phyloP scores from a whole-genome alignment of 2,113 vertebrate genomes.

The Cyanoramphus novaezelandiae region DNA sequence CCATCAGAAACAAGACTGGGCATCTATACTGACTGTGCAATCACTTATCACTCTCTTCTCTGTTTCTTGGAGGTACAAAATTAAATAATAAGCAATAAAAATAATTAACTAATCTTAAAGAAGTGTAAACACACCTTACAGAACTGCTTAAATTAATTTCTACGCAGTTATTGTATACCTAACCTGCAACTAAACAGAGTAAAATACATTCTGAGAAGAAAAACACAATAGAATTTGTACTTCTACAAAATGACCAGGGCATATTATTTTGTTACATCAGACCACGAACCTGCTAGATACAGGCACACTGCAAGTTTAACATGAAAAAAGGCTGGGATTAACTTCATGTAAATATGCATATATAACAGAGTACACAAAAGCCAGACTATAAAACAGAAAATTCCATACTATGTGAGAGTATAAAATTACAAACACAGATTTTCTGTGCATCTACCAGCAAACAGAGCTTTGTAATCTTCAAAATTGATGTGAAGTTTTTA shows the following conservation, averaged over 20 bases:
- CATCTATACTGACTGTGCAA: not conserved
- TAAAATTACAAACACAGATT: constrained; percentile 50
- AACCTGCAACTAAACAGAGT: not conserved
- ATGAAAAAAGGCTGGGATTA: not conserved
- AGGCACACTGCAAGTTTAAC: not conserved
- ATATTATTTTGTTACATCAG: constrained; percentile 21
- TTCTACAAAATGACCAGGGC: not conserved
- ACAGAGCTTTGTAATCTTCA: constrained; percentile 50
- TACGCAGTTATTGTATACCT: not conserved
- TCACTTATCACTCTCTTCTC: not conserved
- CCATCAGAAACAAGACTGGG: not conserved
- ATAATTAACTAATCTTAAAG: not conserved
- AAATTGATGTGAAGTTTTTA: constrained; percentile 51
- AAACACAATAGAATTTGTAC: not conserved
- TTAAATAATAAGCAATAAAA: not conserved
- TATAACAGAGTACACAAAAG: not conserved
- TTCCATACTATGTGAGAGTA: constrained; percentile 25
- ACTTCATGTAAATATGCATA: not conserved
- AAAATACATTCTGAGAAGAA: not conserved
- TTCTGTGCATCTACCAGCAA: constrained; percentile 46
- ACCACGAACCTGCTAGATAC: constrained; percentile 13
- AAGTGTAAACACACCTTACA: not conserved
- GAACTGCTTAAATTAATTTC: not conserved
- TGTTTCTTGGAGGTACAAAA: not conserved
- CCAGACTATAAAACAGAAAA: constrained; percentile 43